Percentiles rank a stretch among this genome's conserved stretches.
Evolutionary conservation across 1,140 invertebrate genomes (phyloP).

Genomic region (Platyura marginata): DNA sequence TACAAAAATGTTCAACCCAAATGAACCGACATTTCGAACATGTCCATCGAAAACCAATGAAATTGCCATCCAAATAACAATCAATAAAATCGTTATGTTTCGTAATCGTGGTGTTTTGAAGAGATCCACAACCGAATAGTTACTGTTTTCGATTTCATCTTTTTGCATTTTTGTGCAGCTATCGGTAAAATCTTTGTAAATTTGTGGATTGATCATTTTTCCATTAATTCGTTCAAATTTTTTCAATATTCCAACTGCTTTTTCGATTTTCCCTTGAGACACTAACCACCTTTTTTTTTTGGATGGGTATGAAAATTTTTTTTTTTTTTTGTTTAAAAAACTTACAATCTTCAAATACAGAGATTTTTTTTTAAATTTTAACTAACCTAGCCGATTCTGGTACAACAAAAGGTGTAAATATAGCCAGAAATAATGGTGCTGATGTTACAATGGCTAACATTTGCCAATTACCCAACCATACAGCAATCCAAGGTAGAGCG

Average conservation of each 20-base stretch:
- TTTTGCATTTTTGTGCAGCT: conserved; percentile 26
- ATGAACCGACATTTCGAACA: conserved; percentile 61
- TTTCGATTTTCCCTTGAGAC: conserved; percentile 59
- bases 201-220: conserved; percentile 45
- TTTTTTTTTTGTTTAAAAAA: too few relatives aligned
- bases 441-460: conserved; percentile 50
- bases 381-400: conserved; percentile 74
- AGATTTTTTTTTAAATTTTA: conserved; percentile 14
- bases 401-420: conserved; percentile 52
- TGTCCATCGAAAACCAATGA: conserved; percentile 75
- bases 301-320: conserved; percentile 26
- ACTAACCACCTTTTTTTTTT: too few relatives aligned
- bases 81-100: conserved; percentile 50
- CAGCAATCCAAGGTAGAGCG: conserved; percentile 63
- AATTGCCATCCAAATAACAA: conserved; percentile 71
- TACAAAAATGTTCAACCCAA: conserved; percentile 61
- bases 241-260: conserved; percentile 53
- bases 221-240: conserved; percentile 66
- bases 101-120: conserved; percentile 54
- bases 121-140: conserved; percentile 58
- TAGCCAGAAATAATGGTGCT: conserved; percentile 46
- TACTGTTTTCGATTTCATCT: conserved; percentile 42
- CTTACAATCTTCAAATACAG: too few relatives aligned
- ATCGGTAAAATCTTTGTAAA: conserved; percentile 47
- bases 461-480: conserved; percentile 57